These are phyloP conservation scores for Indicator indicator DNA, from an alignment of 2,113 vertebrate genomes.

Conservation along the genomic window DNA sequence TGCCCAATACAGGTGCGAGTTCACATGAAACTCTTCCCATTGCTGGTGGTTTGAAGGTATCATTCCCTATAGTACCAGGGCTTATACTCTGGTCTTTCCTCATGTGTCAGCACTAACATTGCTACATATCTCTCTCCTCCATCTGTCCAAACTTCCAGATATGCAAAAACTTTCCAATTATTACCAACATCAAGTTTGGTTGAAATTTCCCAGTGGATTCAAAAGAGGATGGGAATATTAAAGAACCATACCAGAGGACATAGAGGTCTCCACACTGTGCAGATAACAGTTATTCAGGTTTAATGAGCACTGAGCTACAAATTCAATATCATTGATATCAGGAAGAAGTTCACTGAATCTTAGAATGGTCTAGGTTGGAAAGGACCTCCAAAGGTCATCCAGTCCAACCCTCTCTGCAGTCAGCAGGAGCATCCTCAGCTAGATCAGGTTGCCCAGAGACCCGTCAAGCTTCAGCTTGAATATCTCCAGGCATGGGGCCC, in stretches of 20 bases:
- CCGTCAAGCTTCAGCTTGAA: too few relatives aligned
- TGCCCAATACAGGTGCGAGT: background rate
- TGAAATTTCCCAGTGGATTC: background rate
- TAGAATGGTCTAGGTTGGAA: too few relatives aligned
- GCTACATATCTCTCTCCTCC: background rate
- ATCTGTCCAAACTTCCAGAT: background rate
- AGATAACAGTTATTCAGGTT: background rate
- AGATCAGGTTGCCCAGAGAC: too few relatives aligned
- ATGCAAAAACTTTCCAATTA: background rate
- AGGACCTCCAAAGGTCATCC: too few relatives aligned
- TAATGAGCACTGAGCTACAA: background rate
- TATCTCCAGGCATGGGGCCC: too few relatives aligned
- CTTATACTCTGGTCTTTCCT: background rate
- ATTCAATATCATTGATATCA: background rate
- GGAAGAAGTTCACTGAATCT: background rate
- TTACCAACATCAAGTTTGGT: background rate
- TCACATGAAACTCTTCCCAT: background rate
- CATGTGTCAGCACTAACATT: background rate
- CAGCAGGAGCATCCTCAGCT: too few relatives aligned
- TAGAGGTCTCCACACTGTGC: background rate
- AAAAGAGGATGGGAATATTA: background rate
- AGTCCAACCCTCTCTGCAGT: too few relatives aligned
- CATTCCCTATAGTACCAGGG: background rate
- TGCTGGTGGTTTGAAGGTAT: background rate
- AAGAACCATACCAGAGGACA: background rate